A percentile compares a stretch with the other conserved stretches of the same genome.
These are phyloP conservation scores for Argyra leucocephala DNA, from an alignment of 2,888 invertebrate species.

Conservation along the genomic window DNA sequence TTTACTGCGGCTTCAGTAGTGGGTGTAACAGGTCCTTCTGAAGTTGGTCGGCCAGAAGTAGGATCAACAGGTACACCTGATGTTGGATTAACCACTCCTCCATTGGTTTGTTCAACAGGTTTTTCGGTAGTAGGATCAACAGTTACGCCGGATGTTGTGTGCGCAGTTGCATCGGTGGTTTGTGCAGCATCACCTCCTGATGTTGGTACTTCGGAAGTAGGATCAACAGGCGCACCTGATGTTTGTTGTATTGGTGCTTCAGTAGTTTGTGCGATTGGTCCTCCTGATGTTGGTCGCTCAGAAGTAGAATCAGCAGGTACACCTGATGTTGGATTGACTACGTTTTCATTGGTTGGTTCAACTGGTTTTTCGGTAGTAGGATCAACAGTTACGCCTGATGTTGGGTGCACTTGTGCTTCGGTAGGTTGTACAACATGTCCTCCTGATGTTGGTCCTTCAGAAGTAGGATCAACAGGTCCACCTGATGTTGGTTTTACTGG, in stretches of 20 bases:
- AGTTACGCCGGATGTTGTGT: not conserved
- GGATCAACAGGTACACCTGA: conserved; percentile 5
- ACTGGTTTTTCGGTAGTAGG: too few species aligned
- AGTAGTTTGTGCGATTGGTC: not conserved
- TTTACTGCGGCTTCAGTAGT: not conserved
- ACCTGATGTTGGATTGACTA: not conserved
- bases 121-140: too few species aligned
- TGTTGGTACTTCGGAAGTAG: not conserved
- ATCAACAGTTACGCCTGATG: not conserved
- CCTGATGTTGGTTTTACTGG: not conserved
- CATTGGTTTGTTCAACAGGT: too few species aligned
- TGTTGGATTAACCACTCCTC: not conserved
- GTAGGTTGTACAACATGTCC: not conserved
- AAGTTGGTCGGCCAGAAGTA: not conserved
- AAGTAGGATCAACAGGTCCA: not conserved
- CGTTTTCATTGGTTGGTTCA: too few species aligned
- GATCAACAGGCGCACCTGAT: not conserved
- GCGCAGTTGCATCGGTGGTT: not conserved
- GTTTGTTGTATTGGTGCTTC: not conserved
- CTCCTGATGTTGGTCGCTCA: not conserved
- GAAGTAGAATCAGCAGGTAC: not conserved
- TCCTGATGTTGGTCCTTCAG: not conserved
- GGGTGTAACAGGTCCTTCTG: not conserved
- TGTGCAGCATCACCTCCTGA: not conserved
- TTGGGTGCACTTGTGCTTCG: not conserved